phyloP scores from a whole-genome alignment of 2,113 vertebrate genomes.

The Enhydra lutris region DNA sequence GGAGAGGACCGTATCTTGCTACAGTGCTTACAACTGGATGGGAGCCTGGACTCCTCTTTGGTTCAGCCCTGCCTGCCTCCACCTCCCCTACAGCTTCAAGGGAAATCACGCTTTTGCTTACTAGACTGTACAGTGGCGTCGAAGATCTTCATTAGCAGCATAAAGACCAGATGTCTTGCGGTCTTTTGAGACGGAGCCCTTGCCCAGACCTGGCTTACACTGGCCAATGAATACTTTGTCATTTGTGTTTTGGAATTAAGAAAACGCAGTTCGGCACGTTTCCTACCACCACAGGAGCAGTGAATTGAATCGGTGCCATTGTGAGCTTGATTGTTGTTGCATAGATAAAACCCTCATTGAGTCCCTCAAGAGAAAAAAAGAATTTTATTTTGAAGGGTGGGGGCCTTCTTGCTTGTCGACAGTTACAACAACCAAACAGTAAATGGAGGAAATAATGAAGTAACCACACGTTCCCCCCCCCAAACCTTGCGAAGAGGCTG shows the following conservation, averaged over 20 bases:
- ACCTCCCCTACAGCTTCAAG: background rate
- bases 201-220: background rate
- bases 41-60: background rate
- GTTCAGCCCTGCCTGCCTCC: background rate
- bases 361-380: constrained; percentile 49
- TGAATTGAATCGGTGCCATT: constrained; percentile 62
- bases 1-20: background rate
- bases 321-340: constrained; percentile 59
- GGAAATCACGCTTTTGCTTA: background rate
- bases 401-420: constrained; percentile 66
- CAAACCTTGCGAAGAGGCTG: constrained; percentile 74
- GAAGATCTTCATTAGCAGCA: background rate
- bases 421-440: constrained; percentile 70
- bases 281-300: constrained; percentile 49
- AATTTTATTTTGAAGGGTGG: constrained; percentile 65
- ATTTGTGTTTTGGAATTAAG: constrained; percentile 36
- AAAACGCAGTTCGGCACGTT: constrained; percentile 37
- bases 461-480: constrained; percentile 24
- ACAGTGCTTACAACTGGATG: background rate
- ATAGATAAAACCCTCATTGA: constrained; percentile 81
- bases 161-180: constrained; percentile 5
- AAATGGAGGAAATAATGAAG: constrained; percentile 81
- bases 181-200: constrained; percentile 46
- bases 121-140: constrained; percentile 14
- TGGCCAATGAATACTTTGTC: background rate